Evolutionary conservation across 2,888 invertebrate genomes (phyloP).

Genomic region (Neelides folsomi): DNA sequence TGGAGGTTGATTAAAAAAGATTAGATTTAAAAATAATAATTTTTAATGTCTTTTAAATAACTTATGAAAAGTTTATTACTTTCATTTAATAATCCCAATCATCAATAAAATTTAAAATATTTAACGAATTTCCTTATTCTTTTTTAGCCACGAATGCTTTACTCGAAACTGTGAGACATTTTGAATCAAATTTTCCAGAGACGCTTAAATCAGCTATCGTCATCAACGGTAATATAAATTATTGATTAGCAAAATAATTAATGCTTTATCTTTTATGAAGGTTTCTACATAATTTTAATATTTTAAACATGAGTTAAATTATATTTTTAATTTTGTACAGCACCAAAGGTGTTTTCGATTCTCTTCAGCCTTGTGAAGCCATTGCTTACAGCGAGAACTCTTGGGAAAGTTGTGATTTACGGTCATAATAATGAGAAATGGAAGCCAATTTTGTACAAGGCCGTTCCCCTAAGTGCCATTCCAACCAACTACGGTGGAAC

Average conservation of each 20-base stretch:
- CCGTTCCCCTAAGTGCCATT: constrained; percentile 8
- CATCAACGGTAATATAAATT: constrained; percentile 11
- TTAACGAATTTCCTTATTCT: no score
- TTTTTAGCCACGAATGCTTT: constrained; percentile 15
- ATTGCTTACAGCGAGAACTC: constrained; percentile 10
- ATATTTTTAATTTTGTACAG: background rate
- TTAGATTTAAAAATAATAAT: no score
- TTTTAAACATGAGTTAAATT: no score
- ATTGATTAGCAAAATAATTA: no score
- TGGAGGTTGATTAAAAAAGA: no score
- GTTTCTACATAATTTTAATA: no score
- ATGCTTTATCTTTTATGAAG: no score
- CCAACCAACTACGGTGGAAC: constrained; percentile 14
- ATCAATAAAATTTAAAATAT: no score
- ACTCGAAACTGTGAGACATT: constrained; percentile 12
- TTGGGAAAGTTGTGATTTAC: constrained; percentile 9
- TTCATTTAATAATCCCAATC: no score
- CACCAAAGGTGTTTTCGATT: constrained; percentile 13
- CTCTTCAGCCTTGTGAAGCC: constrained; percentile 17
- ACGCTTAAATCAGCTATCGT: constrained; percentile 7
- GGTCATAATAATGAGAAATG: constrained; percentile 5
- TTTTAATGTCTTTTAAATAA: no score
- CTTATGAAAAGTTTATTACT: no score
- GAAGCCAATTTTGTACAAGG: constrained; percentile 4
- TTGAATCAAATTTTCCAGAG: constrained; percentile 15